phyloP scores from a whole-genome alignment of 1,140 invertebrate species.

The Physella acuta region DNA sequence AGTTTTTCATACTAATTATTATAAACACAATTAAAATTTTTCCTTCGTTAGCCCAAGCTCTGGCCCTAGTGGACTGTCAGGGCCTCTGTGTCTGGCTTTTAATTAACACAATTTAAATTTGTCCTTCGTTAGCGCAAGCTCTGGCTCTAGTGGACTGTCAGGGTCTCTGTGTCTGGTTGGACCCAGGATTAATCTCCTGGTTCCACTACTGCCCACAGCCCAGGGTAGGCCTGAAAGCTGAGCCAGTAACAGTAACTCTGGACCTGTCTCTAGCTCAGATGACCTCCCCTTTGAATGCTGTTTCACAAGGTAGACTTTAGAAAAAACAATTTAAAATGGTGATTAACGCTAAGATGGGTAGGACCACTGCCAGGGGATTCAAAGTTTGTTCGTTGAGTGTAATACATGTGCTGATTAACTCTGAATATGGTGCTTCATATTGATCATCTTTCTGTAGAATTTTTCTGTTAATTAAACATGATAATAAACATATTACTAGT shows the following conservation, averaged over 20 bases:
- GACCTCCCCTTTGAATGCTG: slow-evolving; percentile 44
- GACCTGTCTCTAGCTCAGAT: slow-evolving; percentile 47
- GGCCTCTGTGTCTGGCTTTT: slow-evolving; percentile 66
- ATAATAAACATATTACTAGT: too few relatives aligned
- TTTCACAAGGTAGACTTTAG: slow-evolving; percentile 16
- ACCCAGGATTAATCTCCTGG: slow-evolving; percentile 69
- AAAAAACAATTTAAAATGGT: too few relatives aligned
- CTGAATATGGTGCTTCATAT: too few relatives aligned
- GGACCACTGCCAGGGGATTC: too few relatives aligned
- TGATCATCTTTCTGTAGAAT: too few relatives aligned
- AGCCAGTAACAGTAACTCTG: slow-evolving; percentile 36
- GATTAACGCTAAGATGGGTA: too few relatives aligned
- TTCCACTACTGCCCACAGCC: slow-evolving; percentile 63
- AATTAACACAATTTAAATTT: too few relatives aligned
- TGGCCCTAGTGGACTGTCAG: slow-evolving; percentile 23
- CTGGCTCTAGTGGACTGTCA: slow-evolving; percentile 22
- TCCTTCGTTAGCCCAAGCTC: slow-evolving; percentile 19
- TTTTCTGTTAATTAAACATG: too few relatives aligned
- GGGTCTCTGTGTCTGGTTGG: slow-evolving; percentile 66
- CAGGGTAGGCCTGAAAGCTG: slow-evolving; percentile 12
- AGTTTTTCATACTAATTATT: too few relatives aligned
- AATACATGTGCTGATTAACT: too few relatives aligned
- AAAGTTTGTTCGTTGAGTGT: too few relatives aligned
- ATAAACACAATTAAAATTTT: too few relatives aligned
- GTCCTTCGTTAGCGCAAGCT: slow-evolving; percentile 17